Percentiles rank a stretch among this genome's conserved stretches.
These are phyloP conservation scores for Crypturellus undulatus DNA, from an alignment of 2,113 vertebrate genomes.

Conservation along the genomic window DNA sequence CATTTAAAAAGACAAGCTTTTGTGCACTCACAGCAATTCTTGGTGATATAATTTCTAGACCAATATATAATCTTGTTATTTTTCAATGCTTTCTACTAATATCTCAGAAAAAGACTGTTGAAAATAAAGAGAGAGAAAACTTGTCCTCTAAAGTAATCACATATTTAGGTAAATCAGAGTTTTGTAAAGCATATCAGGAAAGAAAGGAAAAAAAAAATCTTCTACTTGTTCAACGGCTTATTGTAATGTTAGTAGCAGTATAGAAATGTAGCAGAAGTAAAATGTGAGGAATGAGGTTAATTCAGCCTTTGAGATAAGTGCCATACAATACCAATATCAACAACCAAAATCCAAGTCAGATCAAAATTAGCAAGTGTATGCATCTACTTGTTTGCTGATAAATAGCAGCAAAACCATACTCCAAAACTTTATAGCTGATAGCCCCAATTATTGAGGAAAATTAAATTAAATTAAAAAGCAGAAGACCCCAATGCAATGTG, in stretches of 20 bases:
- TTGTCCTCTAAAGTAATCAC: background rate
- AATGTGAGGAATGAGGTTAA: conserved; percentile 4
- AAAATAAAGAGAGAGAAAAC: background rate
- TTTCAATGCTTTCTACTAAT: background rate
- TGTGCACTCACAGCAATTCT: background rate
- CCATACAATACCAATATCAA: background rate
- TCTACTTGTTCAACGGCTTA: background rate
- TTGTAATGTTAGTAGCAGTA: background rate
- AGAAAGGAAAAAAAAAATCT: background rate
- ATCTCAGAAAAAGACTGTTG: background rate
- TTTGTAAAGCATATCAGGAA: background rate
- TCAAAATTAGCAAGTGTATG: background rate
- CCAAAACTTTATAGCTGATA: no score
- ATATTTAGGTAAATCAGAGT: background rate
- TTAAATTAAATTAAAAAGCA: background rate
- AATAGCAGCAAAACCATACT: background rate
- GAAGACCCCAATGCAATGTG: background rate
- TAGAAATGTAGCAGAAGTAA: conserved; percentile 1
- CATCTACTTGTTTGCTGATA: conserved; percentile 35
- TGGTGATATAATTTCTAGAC: background rate
- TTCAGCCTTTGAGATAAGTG: conserved; percentile 1
- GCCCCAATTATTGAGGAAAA: no score
- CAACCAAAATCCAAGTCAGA: background rate
- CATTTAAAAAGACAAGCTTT: background rate
- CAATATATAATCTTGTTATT: background rate